Evolutionary conservation across 2,113 vertebrate species (phyloP), one percentile per base, ranked within the genome.

Genomic region (Daubentonia madagascariensis): DNA sequence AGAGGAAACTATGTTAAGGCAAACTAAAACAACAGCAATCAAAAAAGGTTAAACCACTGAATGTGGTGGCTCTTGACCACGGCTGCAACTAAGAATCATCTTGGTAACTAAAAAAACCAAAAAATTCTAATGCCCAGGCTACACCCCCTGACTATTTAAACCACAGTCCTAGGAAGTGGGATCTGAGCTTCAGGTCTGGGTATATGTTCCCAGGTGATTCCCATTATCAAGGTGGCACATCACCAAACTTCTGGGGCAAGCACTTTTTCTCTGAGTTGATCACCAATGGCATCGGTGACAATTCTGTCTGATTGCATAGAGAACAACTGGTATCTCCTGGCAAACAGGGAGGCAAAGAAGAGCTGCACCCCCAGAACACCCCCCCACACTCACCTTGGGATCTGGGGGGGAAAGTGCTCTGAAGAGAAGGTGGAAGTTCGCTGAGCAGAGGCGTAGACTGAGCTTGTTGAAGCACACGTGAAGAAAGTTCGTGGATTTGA

Each of bases 401-500:
- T 99, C 99, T 0, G 99, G 98, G 0, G 99, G 99, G 18, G 99
- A 99, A 30, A 99, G 89, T 0, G 99, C 98, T 45, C 96, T 98
- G 63, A 97, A 98, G 4, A 99, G 70, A 1, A 99, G 99, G 96
- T 99, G 99, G n/a, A 99, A 48, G 91, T 99, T 99, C 17, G 98
- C 99, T 43, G 99, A 17, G 96, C 99, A 99, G 96, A 99, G 94
- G 94, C 99, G 99, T 57, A 99, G 97, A 98, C 98, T 99, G 96
- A 99, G 99, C 97, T 99, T 99, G 97, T 98, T 99, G 75, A 99
- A 13, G 0, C 99, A 98, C 96, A 99, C 97, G 52, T 99, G 98
- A 0, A 99, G 98, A 85, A 99, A 99, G 98, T 98, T 99, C 72
- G 97, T 99, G 94, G 99, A 99, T 75, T 98, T 99, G 87, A 99